Percentiles rank a stretch among this genome's conserved stretches.
These are phyloP conservation scores for Brachionus sp. DNA, from an alignment of 1,140 invertebrate species.

Conservation along the genomic window DNA sequence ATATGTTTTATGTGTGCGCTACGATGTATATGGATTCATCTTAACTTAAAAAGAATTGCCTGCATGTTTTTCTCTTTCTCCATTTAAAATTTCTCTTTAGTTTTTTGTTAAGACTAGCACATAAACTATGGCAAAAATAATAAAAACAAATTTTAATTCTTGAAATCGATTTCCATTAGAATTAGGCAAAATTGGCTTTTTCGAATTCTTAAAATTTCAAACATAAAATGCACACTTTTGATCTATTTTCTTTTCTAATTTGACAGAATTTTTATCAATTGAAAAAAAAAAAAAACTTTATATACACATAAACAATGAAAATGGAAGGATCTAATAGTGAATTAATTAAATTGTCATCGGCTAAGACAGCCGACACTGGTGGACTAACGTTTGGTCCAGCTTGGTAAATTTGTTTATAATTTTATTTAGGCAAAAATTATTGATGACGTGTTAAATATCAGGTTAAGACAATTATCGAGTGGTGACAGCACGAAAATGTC, in stretches of 20 bases:
- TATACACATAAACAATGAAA: constrained; percentile 42
- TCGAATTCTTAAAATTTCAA: background rate
- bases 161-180: constrained; percentile 11
- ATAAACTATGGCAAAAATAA: background rate
- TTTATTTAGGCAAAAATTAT: background rate
- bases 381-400: constrained; percentile 43
- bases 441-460: background rate
- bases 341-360: constrained; percentile 6
- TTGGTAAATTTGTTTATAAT: background rate
- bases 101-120: background rate
- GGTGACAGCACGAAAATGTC: constrained; percentile 18
- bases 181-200: background rate
- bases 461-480: constrained; percentile 45
- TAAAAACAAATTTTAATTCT: constrained; percentile 4
- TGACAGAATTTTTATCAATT: constrained; percentile 20
- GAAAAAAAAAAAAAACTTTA: background rate
- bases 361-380: constrained; percentile 15
- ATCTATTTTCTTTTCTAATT: background rate
- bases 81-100: background rate
- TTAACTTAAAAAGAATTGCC: background rate
- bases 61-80: background rate
- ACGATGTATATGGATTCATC: background rate
- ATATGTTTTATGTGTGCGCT: constrained; percentile 1
- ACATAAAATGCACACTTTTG: background rate
- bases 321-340: constrained; percentile 40